These are phyloP conservation scores for Diphyllodes magnificus DNA, from an alignment of 2,113 vertebrate species.

Conservation along the genomic window DNA sequence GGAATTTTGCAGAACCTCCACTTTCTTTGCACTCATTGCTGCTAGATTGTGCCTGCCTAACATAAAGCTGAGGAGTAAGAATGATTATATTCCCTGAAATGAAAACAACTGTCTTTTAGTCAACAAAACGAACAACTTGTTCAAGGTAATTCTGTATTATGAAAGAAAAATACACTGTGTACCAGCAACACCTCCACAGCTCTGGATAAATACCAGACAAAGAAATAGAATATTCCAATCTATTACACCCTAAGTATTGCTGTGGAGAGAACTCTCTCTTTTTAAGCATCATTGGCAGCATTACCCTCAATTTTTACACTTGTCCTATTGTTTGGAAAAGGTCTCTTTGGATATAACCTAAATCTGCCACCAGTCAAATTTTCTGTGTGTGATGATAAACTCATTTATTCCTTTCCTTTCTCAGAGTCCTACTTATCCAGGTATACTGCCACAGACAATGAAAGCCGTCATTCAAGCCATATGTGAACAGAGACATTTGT, in stretches of 20 bases:
- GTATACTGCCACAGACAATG: constrained; percentile 12
- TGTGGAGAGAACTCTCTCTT: neutral
- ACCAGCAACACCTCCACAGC: neutral
- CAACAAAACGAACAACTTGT: neutral
- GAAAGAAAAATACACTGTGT: neutral
- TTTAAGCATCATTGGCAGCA: neutral
- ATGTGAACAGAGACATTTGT: constrained; percentile 65
- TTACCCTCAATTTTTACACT: neutral
- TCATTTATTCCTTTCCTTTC: constrained; percentile 39
- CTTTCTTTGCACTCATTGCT: neutral
- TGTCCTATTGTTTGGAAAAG: neutral
- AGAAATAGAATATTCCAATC: neutral
- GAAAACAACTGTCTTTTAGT: neutral
- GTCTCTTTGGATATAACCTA: neutral
- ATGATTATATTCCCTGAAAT: neutral
- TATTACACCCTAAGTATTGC: neutral
- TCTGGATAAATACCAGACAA: neutral
- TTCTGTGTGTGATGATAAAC: constrained; percentile 11
- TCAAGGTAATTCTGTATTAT: neutral
- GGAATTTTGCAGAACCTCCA: neutral
- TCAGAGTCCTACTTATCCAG: neutral
- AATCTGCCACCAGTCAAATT: neutral
- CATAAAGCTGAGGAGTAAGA: neutral
- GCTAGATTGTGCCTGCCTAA: neutral
- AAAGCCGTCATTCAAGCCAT: constrained; percentile 58